phyloP scores from a whole-genome alignment of 2,797 vertebrate species.

The Propithecus perrieri region DNA sequence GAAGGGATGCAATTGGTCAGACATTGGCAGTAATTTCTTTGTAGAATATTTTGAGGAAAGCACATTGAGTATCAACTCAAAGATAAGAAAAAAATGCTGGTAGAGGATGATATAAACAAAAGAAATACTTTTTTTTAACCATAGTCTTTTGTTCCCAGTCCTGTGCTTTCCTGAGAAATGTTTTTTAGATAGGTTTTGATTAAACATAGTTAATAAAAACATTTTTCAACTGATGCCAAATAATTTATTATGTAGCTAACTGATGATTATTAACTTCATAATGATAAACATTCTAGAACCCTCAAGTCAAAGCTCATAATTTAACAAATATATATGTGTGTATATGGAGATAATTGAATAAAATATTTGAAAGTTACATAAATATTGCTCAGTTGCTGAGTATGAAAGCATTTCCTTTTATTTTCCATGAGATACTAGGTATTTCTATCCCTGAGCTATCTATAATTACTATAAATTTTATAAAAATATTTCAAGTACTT shows the following conservation, averaged over 20 bases:
- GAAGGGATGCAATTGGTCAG: neutral
- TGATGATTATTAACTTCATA: neutral
- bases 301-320: neutral
- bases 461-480: neutral
- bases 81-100: neutral
- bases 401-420: neutral
- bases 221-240: neutral
- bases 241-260: neutral
- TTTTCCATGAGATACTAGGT: neutral
- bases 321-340: neutral
- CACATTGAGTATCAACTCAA: neutral
- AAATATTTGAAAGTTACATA: neutral
- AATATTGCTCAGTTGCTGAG: no score
- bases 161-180: neutral
- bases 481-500: neutral
- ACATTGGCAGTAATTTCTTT: neutral
- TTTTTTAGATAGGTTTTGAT: neutral
- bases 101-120: neutral
- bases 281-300: neutral
- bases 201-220: neutral
- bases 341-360: neutral
- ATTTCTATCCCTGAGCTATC: neutral
- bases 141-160: neutral
- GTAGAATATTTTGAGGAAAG: neutral
- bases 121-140: neutral